Evolutionary conservation across 30 jellyfish, hydroid and myxozoan genomes (phyloP), one percentile per base, ranked within the genome.

Genomic region (Phacellophora camtschatica): DNA sequence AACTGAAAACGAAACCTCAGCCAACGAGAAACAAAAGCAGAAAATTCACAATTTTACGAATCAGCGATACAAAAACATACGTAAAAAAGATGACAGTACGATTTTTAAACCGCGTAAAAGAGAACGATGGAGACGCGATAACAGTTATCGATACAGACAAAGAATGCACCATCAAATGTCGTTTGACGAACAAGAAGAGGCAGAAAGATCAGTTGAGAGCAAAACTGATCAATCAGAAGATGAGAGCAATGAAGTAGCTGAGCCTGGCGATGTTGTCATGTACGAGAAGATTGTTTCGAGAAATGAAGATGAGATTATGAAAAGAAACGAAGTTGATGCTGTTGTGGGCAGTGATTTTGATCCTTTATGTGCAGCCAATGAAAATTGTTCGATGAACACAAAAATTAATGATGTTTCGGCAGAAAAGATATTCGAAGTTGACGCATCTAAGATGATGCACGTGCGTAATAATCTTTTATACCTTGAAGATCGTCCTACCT

Each of bases 121-220:
- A 32, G 91, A 35, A 0, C 67, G 69, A 20, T 80, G 91, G 91
- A 36, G 75, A 25, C 82, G 91, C 29, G 83, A 80, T 27, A 46
- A 80, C 24, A 80, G 84, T 66, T 80, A 34, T 31, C 42, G 66
- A 6, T 80, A 80, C 58, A 58, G 84, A 46, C 50, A 51, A 29
- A 64, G 36, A 43, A 80, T 80, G 91, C 84, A 80, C 32, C 80
- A 66, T 46, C 91, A 80, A 37, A 30, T 80, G 16, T 80, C 91
- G 12, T 80, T 80, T 28, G 72, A 80, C 36, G 91, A 80, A 66
- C 76, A 64, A 11, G 91, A 80, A 50, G 90, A 78, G 27, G 73
- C 22, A 25, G 59, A 59, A n/a, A 9, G 36, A 5, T 56, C 42
- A 6, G 33, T n/a, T n/a, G 71, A 56, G 4, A 29, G 5, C 9